These are phyloP conservation scores for Nomada ferruginata DNA, from an alignment of 2,888 invertebrate species.

Conservation along the genomic window DNA sequence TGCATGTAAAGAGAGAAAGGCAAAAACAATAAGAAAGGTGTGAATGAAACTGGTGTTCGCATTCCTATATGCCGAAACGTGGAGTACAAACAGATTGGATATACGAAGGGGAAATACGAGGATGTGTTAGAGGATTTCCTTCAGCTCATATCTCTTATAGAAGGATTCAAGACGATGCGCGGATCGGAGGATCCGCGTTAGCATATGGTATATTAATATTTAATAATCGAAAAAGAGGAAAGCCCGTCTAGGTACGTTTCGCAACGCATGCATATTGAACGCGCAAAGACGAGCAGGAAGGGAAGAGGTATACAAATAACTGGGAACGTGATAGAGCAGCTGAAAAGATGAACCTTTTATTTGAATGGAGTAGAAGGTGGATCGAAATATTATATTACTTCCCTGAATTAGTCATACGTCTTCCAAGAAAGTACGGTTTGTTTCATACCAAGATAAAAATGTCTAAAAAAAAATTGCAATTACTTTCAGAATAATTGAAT, in stretches of 20 bases:
- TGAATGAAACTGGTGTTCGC: neutral
- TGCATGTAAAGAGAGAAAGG: too few species aligned
- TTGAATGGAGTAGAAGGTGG: constrained; percentile 22
- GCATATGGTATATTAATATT: constrained; percentile 52
- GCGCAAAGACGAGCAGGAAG: constrained; percentile 16
- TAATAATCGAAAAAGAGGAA: constrained; percentile 37
- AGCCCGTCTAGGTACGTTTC: constrained; percentile 28
- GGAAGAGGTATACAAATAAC: constrained; percentile 24
- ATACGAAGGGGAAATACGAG: neutral
- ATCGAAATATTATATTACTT: constrained; percentile 37
- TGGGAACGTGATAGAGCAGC: constrained; percentile 22
- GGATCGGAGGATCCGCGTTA: constrained; percentile 5
- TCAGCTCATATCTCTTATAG: constrained; percentile 5
- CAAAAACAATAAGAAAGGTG: too few species aligned
- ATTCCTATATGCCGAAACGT: constrained; percentile 7
- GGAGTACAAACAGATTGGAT: neutral
- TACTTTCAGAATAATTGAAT: neutral
- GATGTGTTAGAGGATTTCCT: constrained; percentile 22
- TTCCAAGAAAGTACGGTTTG: constrained; percentile 27
- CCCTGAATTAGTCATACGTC: constrained; percentile 57
- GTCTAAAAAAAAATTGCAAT: neutral
- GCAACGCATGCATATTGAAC: constrained; percentile 50
- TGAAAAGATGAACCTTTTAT: constrained; percentile 57
- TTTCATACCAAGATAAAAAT: neutral
- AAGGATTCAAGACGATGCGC: constrained; percentile 6